Percentiles rank a stretch among this genome's conserved stretches.
phyloP scores from a whole-genome alignment of 2,888 invertebrate genomes.

The Pinctada fucata region DNA sequence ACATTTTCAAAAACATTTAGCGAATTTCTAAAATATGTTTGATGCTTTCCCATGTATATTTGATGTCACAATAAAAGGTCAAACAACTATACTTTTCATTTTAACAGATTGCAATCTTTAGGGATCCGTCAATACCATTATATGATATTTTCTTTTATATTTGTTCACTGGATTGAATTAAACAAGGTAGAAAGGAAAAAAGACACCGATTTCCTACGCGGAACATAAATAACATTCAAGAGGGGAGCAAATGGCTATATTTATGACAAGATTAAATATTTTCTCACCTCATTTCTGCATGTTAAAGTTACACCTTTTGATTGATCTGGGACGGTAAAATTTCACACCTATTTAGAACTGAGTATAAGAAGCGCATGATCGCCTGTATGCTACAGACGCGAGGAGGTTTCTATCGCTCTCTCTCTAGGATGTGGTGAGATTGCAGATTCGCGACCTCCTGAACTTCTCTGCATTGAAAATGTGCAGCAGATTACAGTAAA shows the following conservation, averaged over 20 bases:
- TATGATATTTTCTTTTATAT: not conserved
- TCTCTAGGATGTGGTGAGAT: not conserved
- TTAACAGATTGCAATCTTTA: too few relatives aligned
- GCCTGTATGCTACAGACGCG: not conserved
- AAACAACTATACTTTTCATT: too few relatives aligned
- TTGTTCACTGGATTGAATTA: slow-evolving; percentile 3
- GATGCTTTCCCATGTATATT: too few relatives aligned
- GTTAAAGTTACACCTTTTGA: slow-evolving; percentile 1
- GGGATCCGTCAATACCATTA: too few relatives aligned
- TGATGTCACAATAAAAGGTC: too few relatives aligned
- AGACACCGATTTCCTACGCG: not conserved
- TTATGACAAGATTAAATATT: slow-evolving; percentile 4
- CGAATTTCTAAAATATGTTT: too few relatives aligned
- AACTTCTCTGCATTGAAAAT: not conserved
- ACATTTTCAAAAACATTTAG: too few relatives aligned
- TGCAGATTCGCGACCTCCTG: not conserved
- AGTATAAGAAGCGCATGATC: not conserved
- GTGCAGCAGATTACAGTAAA: not conserved
- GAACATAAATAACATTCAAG: not conserved
- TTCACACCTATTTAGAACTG: not conserved
- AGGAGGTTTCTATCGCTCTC: not conserved
- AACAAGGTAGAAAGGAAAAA: not conserved
- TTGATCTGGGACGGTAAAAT: not conserved
- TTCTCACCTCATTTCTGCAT: slow-evolving; percentile 4
- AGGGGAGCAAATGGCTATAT: not conserved